Evolutionary conservation across 2,888 invertebrate species (phyloP), one percentile per base, ranked within the genome.

Genomic region (Amphipyra berbera): DNA sequence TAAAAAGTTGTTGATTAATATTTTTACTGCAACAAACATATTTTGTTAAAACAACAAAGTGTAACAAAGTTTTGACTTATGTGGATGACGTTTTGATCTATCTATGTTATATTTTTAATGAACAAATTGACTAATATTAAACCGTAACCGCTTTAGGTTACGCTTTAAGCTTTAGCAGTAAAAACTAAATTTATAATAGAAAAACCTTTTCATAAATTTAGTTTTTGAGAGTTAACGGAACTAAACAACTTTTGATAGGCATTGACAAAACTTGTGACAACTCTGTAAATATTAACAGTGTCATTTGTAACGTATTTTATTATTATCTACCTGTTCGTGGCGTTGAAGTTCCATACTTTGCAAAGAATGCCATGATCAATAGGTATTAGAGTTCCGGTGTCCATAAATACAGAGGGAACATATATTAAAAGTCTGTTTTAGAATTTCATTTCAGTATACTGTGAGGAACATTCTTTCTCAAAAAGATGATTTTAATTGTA

Each of bases 1-100:
- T 30, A 30, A 30, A 30, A 30, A 30, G 30, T 6, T 30, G 30
- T 30, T 30, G 4, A 6, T 6, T 30, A 30, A 4, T 7, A 30
- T 30, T 30, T 30, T 30, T 30, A 30, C 30, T 4, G 30, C 6
- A 4, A 30, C 30, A 6, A 30, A 30, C 6, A 4, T 30, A 6
- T 6, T 37, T 10, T 37, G 37, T 37, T 12, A 6, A 12, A 2
- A 37, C 6, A 37, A 12, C 8, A 7, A 0, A 4, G 12, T 37
- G 12, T 12, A 37, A 37, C 12, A 9, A 15, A 9, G 0, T 45
- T 27, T 3, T 42, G n/a, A 15, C 2, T 0, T 42, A 21, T 49
- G 2, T 38, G 10, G 7, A 68, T 12, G 37, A 42, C 45, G 41
- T 33, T 45, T 45, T 45, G 6, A 4, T 45, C 14, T 1, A 14